These are phyloP conservation scores for Meleagris gallopavo DNA, from an alignment of 2,113 vertebrate species.

Conservation along the genomic window DNA sequence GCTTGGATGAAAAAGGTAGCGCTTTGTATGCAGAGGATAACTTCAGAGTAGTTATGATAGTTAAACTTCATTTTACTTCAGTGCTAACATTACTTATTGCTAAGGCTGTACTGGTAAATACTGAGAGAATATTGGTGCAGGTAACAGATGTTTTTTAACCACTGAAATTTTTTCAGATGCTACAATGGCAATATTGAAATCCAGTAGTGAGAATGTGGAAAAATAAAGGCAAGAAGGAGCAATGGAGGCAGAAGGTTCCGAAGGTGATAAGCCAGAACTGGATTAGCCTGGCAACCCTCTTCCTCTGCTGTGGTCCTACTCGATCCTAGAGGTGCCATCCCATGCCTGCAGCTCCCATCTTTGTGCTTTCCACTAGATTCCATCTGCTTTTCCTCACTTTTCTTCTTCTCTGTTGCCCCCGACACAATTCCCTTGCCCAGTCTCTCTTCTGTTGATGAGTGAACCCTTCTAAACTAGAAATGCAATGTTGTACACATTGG, in stretches of 20 bases:
- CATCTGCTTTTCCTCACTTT: background rate
- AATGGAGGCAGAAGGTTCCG: background rate
- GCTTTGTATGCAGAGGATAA: background rate
- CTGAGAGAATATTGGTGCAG: background rate
- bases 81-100: background rate
- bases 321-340: background rate
- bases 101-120: background rate
- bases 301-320: background rate
- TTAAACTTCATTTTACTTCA: background rate
- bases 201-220: background rate
- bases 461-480: rapidly evolving
- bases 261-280: background rate
- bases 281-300: rapidly evolving
- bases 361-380: background rate
- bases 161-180: background rate
- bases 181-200: background rate
- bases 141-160: background rate
- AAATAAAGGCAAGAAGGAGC: background rate
- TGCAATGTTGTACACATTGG: rapidly evolving
- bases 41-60: background rate
- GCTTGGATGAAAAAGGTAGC: background rate
- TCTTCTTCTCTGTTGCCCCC: background rate
- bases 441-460: background rate
- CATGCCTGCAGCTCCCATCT: background rate
- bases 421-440: background rate